Evolutionary conservation across 2,888 invertebrate genomes (phyloP).

Genomic region (Chironomus tentans): DNA sequence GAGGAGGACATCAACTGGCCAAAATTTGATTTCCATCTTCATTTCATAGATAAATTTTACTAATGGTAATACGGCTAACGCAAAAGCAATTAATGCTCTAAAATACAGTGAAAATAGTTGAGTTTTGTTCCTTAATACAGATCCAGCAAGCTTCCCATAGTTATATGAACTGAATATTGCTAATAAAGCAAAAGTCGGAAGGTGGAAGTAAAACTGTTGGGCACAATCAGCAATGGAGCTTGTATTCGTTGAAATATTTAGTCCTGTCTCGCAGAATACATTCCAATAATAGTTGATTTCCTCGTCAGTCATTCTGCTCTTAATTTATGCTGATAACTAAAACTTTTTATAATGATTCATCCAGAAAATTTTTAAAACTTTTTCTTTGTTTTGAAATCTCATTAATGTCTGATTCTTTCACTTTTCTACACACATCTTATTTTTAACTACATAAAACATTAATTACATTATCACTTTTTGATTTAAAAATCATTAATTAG

Average conservation of each 20-base stretch:
- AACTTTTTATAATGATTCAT: too few species aligned
- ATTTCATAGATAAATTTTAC: conserved; percentile 57
- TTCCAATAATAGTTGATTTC: conserved; percentile 56
- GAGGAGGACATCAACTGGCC: conserved; percentile 61
- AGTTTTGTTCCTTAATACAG: conserved; percentile 52
- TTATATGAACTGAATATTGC: conserved; percentile 73
- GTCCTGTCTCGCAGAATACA: conserved; percentile 61
- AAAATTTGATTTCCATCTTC: conserved; percentile 45
- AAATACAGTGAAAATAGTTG: conserved; percentile 56
- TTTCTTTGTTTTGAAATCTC: too few species aligned
- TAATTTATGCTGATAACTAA: neutral
- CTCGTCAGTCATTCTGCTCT: neutral
- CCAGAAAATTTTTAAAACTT: too few species aligned
- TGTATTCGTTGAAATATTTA: conserved; percentile 44
- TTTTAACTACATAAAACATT: too few species aligned
- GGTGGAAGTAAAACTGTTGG: conserved; percentile 68
- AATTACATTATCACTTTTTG: too few species aligned
- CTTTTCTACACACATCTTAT: too few species aligned
- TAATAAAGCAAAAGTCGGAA: conserved; percentile 63
- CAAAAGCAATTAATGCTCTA: conserved; percentile 53
- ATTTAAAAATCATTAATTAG: too few species aligned
- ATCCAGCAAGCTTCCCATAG: conserved; percentile 57
- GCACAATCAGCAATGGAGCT: conserved; percentile 79
- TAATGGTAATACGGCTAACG: conserved; percentile 58
- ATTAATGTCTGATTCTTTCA: too few species aligned